Evolutionary conservation across 2,888 invertebrate species (phyloP).

Genomic region (Spatulosminthurus flaviceps): DNA sequence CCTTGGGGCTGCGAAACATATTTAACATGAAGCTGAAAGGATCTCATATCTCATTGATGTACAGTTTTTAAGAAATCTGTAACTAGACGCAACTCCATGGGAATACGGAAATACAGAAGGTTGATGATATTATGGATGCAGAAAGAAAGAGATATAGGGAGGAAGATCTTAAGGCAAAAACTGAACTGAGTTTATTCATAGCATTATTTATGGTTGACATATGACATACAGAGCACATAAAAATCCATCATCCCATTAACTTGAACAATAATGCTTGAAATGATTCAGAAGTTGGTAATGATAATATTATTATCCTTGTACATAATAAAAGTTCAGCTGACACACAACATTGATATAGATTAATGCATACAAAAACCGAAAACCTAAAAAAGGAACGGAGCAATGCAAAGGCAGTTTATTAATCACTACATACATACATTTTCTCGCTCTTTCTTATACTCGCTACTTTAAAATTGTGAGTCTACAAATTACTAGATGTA

Average conservation of each 20-base stretch:
- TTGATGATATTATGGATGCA: no score
- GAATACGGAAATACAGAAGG: no score
- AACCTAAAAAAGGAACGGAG: not conserved
- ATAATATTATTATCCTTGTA: not conserved
- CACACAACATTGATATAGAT: no score
- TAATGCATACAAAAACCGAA: not conserved
- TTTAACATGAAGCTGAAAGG: no score
- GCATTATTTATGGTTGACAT: slow-evolving; percentile 14
- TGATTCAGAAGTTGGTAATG: not conserved
- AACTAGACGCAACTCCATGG: no score
- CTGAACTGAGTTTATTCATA: slow-evolving; percentile 1
- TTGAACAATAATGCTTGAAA: not conserved
- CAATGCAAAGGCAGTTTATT: not conserved
- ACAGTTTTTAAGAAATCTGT: no score
- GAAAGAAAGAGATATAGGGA: no score
- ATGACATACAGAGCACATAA: slow-evolving; percentile 18
- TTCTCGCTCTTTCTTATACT: no score
- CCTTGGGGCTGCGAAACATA: no score
- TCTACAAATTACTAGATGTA: not conserved
- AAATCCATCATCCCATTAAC: slow-evolving; percentile 3
- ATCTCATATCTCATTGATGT: no score
- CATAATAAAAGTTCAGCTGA: not conserved
- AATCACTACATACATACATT: not conserved
- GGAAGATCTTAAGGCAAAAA: not conserved
- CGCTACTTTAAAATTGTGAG: not conserved